Conservation (phyloP, 2,888 invertebrate genomes). For the Calliscelio sp. region DNA sequence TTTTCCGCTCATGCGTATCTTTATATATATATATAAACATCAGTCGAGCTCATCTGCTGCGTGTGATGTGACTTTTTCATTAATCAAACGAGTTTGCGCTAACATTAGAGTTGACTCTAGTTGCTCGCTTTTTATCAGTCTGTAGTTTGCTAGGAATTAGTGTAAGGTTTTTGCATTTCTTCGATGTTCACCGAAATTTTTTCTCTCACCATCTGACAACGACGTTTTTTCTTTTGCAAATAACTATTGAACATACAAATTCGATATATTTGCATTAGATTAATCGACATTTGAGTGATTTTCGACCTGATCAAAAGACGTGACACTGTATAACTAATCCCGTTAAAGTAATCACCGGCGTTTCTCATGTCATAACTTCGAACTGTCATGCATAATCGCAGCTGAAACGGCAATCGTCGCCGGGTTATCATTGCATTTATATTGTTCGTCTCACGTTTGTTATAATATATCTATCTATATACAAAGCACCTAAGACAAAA, state of each 20-base stretch:
- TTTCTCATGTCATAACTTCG: slow-evolving; percentile 32
- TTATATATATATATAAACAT: slow-evolving; percentile 45
- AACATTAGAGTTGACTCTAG: slow-evolving; percentile 81
- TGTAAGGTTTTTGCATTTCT: slow-evolving; percentile 76
- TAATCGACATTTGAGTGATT: too few species aligned
- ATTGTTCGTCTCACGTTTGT: slow-evolving; percentile 40
- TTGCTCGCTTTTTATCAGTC: slow-evolving; percentile 83
- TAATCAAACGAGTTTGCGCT: slow-evolving; percentile 83
- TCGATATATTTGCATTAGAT: too few species aligned
- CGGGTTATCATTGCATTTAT: slow-evolving; percentile 44
- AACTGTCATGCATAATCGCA: slow-evolving; percentile 34
- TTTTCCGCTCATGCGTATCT: slow-evolving; percentile 72
- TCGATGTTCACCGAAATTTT: slow-evolving; percentile 65
- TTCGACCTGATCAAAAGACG: too few species aligned
- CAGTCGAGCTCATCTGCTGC: slow-evolving; percentile 81
- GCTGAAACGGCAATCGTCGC: slow-evolving; percentile 18
- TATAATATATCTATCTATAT: slow-evolving; percentile 12
- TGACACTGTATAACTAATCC: slow-evolving; percentile 40
- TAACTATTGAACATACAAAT: too few species aligned
- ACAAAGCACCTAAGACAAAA: too few species aligned
- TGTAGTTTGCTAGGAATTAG: slow-evolving; percentile 82
- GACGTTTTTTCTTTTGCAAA: too few species aligned
- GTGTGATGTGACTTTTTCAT: slow-evolving; percentile 80
- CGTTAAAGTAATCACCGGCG: slow-evolving; percentile 14
- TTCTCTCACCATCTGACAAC: slow-evolving; percentile 35